These are phyloP conservation scores for Mamestra brassicae DNA, from an alignment of 2,888 invertebrate species.

Conservation along the genomic window DNA sequence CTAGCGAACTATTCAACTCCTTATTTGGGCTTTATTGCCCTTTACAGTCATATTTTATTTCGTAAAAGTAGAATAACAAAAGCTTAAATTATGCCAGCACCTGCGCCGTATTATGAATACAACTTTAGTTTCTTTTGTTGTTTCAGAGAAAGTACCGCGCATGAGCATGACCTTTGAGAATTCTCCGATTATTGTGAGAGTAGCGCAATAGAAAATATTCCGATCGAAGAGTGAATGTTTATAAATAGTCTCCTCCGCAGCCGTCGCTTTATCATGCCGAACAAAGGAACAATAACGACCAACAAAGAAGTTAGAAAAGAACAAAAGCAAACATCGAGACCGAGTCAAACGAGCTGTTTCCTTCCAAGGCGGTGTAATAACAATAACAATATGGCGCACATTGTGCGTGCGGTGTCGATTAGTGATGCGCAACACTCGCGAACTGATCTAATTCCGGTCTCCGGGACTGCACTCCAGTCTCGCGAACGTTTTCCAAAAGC, in stretches of 20 bases:
- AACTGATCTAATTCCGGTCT: slow-evolving; percentile 77
- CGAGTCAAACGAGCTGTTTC: slow-evolving; percentile 83
- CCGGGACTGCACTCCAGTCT: slow-evolving; percentile 51
- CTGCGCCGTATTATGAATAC: slow-evolving; percentile 55
- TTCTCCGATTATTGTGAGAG: slow-evolving; percentile 69
- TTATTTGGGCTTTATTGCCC: slow-evolving; percentile 77
- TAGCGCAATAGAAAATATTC: slow-evolving; percentile 74
- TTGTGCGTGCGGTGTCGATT: slow-evolving; percentile 76
- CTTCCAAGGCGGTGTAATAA: slow-evolving; percentile 82
- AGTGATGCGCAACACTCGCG: slow-evolving; percentile 72
- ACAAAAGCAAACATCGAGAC: slow-evolving; percentile 84
- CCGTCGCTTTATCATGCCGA: slow-evolving; percentile 79
- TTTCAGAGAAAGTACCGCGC: slow-evolving; percentile 48
- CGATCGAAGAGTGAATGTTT: slow-evolving; percentile 82
- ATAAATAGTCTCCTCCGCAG: slow-evolving; percentile 80
- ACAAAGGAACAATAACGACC: slow-evolving; percentile 86
- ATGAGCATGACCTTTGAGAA: slow-evolving; percentile 64
- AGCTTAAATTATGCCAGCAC: slow-evolving; percentile 68
- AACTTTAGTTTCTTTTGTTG: slow-evolving; percentile 31
- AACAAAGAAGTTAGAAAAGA: slow-evolving; percentile 87
- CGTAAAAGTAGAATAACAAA: slow-evolving; percentile 70
- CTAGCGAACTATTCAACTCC: slow-evolving; percentile 78
- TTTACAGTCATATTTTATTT: slow-evolving; percentile 75
- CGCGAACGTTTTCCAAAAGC: slow-evolving; percentile 68
- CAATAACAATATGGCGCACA: slow-evolving; percentile 84